Evolutionary conservation across 2,888 invertebrate genomes (phyloP).

Genomic region (Chaitophorus viminalis): DNA sequence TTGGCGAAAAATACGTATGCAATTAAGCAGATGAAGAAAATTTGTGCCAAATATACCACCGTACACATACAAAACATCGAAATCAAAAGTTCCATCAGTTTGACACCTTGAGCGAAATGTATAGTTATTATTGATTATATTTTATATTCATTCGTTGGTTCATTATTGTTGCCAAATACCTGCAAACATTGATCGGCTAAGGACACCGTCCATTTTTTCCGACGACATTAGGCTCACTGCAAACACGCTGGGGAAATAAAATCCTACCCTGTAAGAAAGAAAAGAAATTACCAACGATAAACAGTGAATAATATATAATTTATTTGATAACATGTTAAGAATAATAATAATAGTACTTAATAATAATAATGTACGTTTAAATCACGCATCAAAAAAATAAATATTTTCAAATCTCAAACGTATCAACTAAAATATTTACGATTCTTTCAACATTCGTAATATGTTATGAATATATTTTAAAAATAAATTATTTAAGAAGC

Average conservation of each 20-base stretch:
- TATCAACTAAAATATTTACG: no score
- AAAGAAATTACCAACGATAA: background rate
- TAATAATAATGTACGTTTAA: no score
- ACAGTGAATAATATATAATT: no score
- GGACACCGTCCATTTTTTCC: slow-evolving; percentile 40
- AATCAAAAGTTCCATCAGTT: slow-evolving; percentile 17
- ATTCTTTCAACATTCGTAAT: no score
- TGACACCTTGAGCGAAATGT: slow-evolving; percentile 7
- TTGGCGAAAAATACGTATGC: background rate
- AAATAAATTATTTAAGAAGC: no score
- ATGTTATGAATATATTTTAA: no score
- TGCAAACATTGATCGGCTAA: slow-evolving; percentile 37
- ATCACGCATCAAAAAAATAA: no score
- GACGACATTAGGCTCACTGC: background rate
- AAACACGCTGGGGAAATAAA: slow-evolving; percentile 5
- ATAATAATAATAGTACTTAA: no score
- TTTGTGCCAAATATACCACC: background rate
- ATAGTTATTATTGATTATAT: background rate
- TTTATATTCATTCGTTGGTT: no score
- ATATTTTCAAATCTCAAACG: no score
- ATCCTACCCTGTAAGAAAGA: background rate
- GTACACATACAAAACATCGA: slow-evolving; percentile 38
- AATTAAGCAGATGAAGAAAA: background rate
- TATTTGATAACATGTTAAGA: no score
- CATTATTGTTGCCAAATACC: background rate